A percentile compares a stretch with the other conserved stretches of the same genome.
Conservation (phyloP, 1,140 invertebrate species). For the Temnothorax nylanderi region DNA sequence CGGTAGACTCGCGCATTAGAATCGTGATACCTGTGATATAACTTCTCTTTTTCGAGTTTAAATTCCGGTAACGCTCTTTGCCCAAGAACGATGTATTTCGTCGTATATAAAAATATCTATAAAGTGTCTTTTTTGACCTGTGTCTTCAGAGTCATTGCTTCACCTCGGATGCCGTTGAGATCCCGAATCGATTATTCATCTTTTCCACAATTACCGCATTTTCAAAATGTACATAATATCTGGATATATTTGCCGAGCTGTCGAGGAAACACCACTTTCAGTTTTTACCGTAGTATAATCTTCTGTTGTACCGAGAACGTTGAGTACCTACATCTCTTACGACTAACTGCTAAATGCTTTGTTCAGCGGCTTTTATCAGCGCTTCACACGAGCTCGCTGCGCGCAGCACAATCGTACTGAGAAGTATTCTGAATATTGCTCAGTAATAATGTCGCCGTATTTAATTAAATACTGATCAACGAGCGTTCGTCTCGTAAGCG, state of each 20-base stretch:
- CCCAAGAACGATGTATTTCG: not conserved
- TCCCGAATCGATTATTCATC: not conserved
- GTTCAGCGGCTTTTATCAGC: slow-evolving; percentile 83
- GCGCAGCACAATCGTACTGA: slow-evolving; percentile 80
- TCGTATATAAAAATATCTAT: not conserved
- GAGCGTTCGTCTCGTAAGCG: slow-evolving; percentile 40
- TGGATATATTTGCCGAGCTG: not conserved
- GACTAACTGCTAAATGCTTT: slow-evolving; percentile 81
- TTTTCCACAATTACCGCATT: not conserved
- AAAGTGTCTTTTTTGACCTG: not conserved
- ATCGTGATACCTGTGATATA: not conserved
- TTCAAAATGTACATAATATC: not conserved
- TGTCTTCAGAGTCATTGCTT: not conserved
- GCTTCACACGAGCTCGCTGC: slow-evolving; percentile 83
- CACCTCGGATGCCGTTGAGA: not conserved
- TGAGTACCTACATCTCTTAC: slow-evolving; percentile 70
- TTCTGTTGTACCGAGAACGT: slow-evolving; percentile 68
- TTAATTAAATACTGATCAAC: slow-evolving; percentile 28
- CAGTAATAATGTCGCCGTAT: slow-evolving; percentile 40
- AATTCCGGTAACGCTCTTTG: not conserved
- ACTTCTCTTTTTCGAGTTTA: not conserved
- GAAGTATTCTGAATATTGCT: slow-evolving; percentile 48
- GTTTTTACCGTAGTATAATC: slow-evolving; percentile 72
- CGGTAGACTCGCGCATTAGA: slow-evolving; percentile 1
- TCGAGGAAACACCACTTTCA: slow-evolving; percentile 61